phyloP scores from a whole-genome alignment of 2,113 vertebrate genomes.

The Silurus asotus region DNA sequence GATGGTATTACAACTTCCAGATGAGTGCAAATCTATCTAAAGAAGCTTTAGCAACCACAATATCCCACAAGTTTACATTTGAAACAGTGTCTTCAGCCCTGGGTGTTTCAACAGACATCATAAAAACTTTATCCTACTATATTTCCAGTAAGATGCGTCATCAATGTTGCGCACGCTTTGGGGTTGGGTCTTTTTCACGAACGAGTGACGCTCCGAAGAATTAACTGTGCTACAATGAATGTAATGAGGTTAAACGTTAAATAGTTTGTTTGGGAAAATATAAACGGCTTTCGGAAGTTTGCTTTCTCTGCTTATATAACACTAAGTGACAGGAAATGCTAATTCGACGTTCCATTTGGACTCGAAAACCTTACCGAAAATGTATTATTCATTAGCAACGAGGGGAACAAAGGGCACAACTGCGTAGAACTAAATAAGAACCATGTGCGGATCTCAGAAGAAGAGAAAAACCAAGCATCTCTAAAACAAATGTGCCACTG shows the following conservation, averaged over 20 bases:
- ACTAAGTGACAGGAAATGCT: conserved; percentile 26
- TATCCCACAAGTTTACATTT: conserved; percentile 16
- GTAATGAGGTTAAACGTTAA: not conserved
- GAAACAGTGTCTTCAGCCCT: conserved; percentile 9
- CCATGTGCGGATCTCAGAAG: conserved; percentile 36
- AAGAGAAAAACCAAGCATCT: conserved; percentile 10
- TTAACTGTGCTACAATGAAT: conserved; percentile 15
- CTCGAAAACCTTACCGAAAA: conserved; percentile 11
- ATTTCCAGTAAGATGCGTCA: not conserved
- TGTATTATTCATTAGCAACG: not conserved
- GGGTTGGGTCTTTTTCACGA: not conserved
- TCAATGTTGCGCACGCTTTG: not conserved
- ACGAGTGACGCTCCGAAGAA: not conserved
- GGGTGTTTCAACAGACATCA: conserved; percentile 5
- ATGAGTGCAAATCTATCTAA: conserved; percentile 22
- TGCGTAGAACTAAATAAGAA: conserved; percentile 36
- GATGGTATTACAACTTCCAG: conserved; percentile 26
- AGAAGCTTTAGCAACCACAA: conserved; percentile 17
- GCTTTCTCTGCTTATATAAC: not conserved
- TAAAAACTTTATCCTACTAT: conserved; percentile 7
- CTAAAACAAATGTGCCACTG: conserved; percentile 25
- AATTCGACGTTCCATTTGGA: conserved; percentile 22
- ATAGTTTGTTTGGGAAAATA: not conserved
- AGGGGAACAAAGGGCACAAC: not conserved
- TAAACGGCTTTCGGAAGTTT: not conserved